Evolutionary conservation across 2,797 vertebrate species (phyloP).

Genomic region (Kryptolebias ocellatus): DNA sequence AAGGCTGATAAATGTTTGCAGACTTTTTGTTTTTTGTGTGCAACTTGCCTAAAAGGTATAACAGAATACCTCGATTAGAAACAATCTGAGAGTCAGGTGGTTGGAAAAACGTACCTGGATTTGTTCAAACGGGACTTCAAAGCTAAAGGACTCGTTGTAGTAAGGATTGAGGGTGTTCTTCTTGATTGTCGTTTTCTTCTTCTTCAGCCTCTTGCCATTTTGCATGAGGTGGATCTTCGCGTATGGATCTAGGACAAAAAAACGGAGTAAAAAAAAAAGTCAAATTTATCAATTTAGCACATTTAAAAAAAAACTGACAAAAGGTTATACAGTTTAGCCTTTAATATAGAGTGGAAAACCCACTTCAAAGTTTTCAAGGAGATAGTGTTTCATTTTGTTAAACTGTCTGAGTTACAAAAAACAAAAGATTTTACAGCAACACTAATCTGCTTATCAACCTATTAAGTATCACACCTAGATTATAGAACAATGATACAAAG

Average conservation of each 20-base stretch:
- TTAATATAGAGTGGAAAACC: too few relatives aligned
- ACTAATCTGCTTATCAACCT: too few relatives aligned
- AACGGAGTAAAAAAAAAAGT: not conserved
- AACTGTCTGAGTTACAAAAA: too few relatives aligned
- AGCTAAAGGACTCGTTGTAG: slow-evolving; percentile 99
- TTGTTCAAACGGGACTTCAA: slow-evolving; percentile 99
- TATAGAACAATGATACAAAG: too few relatives aligned
- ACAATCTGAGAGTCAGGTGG: not conserved
- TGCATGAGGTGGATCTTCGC: slow-evolving; percentile 99
- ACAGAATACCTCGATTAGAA: not conserved
- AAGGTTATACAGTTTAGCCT: too few relatives aligned
- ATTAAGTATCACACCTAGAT: too few relatives aligned
- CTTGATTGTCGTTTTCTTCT: slow-evolving; percentile 99
- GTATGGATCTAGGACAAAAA: slow-evolving; percentile 90
- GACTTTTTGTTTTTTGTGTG: not conserved
- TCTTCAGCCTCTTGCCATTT: slow-evolving; percentile 99
- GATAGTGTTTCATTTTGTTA: too few relatives aligned
- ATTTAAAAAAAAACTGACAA: too few relatives aligned
- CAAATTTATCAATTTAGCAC: too few relatives aligned
- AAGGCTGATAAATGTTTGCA: slow-evolving; percentile 18
- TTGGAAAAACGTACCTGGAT: slow-evolving; percentile 90
- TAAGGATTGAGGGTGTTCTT: slow-evolving; percentile 99
- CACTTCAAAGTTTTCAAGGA: too few relatives aligned
- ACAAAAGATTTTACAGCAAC: too few relatives aligned
- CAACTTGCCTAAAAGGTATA: not conserved